Evolutionary conservation across 1,140 invertebrate genomes (phyloP).

Genomic region (Drosophila rhopaloa): DNA sequence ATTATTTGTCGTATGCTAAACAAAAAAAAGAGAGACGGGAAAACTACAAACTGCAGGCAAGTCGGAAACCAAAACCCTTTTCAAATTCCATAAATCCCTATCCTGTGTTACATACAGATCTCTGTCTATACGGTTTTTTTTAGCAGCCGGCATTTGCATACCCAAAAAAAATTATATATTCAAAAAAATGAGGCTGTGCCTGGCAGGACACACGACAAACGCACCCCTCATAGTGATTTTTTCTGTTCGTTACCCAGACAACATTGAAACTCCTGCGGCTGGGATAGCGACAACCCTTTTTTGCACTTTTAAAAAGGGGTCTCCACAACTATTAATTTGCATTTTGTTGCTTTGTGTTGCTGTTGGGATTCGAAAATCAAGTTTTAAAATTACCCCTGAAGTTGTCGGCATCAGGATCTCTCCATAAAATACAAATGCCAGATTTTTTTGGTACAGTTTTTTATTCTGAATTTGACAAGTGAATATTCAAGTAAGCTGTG

Average conservation of each 20-base stretch:
- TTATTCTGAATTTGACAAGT: constrained; percentile 78
- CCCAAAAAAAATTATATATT: constrained; percentile 68
- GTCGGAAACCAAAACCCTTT: constrained; percentile 66
- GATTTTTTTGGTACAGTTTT: constrained; percentile 60
- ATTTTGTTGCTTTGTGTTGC: constrained; percentile 63
- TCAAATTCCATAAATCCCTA: constrained; percentile 46
- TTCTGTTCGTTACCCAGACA: constrained; percentile 68
- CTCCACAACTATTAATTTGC: constrained; percentile 81
- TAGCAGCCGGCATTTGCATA: constrained; percentile 75
- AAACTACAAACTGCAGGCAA: constrained; percentile 52
- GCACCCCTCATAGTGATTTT: constrained; percentile 68
- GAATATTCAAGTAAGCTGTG: constrained; percentile 78
- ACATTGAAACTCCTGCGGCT: constrained; percentile 64
- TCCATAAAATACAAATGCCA: constrained; percentile 58
- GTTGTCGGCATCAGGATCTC: constrained; percentile 26
- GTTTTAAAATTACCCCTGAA: constrained; percentile 75
- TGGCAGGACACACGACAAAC: constrained; percentile 77
- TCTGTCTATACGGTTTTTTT: constrained; percentile 52
- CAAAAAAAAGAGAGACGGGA: constrained; percentile 26
- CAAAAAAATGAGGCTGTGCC: constrained; percentile 67
- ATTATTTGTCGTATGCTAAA: constrained; percentile 62
- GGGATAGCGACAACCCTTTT: constrained; percentile 70
- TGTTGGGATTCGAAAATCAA: constrained; percentile 76
- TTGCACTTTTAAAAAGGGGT: constrained; percentile 59
- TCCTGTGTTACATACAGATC: constrained; percentile 22